Evolutionary conservation across 2,888 invertebrate genomes (phyloP), one percentile per base, ranked within the genome.

Genomic region (Diaprepes abbreviatus): DNA sequence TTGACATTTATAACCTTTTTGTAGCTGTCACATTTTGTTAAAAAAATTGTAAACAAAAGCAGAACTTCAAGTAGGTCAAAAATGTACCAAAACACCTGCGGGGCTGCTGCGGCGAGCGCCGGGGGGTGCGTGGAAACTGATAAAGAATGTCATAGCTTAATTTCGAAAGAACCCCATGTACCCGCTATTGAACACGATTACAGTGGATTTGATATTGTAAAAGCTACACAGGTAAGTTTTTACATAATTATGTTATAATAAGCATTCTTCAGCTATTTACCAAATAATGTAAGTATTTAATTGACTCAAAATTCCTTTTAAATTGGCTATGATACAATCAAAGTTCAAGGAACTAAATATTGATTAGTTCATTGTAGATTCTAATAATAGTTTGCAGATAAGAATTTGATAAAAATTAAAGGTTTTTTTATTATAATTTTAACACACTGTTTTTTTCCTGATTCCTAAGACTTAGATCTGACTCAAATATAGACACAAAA

Each of bases 171-270:
- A 76, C 88, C 89, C 60, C 86, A 88, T 73, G 88, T 88, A 76
- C 88, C 89, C 74, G 88, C 89, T 33, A 84, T 88, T 36, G 91
- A 92, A 82, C 89, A 89, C 75, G 91, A 91, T 79, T 93, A 92
- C 82, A 92, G 93, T 82, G 91, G 91, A 50, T 95, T 93, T 83
- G 96, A 97, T 83, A 96, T 97, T 78, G 94, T 97, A 19, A 95
- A 95, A 86, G 97, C 97, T 7, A 97, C 97, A 19, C 98, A 98
- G 87, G 90, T 90, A 84, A 59, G 36, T 19, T 54, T 45, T 43
- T 12, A 16, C 12, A 7, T 50, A 43, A 31, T 58, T 63, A 36
- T 50, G 1, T 35, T 21, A 14, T 3, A 5, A 43, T 2, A 19
- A 21, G n/a, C 3, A 24, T 45, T 45, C 12, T 24, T 10, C 24